Conservation (phyloP, 2,113 vertebrate genomes). For the Bufo gargarizans region DNA sequence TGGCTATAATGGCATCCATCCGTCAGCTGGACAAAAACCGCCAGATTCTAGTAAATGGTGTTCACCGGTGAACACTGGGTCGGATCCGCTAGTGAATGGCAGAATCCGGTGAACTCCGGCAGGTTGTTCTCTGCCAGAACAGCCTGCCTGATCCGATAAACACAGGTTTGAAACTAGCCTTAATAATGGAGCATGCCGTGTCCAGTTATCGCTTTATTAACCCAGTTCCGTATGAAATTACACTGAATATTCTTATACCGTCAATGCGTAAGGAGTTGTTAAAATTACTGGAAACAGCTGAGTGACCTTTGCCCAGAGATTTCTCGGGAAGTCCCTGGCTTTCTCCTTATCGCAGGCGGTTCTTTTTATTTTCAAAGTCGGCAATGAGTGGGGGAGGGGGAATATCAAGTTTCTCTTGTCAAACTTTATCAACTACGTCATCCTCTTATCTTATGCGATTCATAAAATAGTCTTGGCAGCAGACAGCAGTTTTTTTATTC, state of each 20-base stretch:
- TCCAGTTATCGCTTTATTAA: background rate
- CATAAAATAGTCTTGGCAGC: background rate
- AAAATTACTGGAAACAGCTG: conserved; percentile 30
- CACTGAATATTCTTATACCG: background rate
- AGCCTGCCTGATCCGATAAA: too few relatives aligned
- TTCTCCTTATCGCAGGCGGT: conserved; percentile 32
- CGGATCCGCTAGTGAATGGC: too few relatives aligned
- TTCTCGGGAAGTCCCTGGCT: conserved; percentile 31
- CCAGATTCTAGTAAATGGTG: too few relatives aligned
- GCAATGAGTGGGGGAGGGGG: background rate
- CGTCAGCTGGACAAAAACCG: too few relatives aligned
- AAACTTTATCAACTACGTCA: conserved; percentile 36
- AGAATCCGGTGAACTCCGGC: too few relatives aligned
- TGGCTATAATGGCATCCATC: too few relatives aligned
- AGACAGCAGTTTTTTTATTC: background rate
- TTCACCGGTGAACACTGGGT: too few relatives aligned
- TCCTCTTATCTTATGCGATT: conserved; percentile 24
- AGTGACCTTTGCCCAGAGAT: conserved; percentile 9
- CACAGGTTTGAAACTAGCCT: too few relatives aligned
- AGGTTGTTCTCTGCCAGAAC: too few relatives aligned
- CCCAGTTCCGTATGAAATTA: background rate
- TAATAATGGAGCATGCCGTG: too few relatives aligned
- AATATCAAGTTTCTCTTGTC: conserved; percentile 25
- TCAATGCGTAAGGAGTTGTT: background rate
- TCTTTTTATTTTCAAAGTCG: conserved; percentile 29